phyloP scores from a whole-genome alignment of 2,113 vertebrate species.

The Lutjanus erythropterus region DNA sequence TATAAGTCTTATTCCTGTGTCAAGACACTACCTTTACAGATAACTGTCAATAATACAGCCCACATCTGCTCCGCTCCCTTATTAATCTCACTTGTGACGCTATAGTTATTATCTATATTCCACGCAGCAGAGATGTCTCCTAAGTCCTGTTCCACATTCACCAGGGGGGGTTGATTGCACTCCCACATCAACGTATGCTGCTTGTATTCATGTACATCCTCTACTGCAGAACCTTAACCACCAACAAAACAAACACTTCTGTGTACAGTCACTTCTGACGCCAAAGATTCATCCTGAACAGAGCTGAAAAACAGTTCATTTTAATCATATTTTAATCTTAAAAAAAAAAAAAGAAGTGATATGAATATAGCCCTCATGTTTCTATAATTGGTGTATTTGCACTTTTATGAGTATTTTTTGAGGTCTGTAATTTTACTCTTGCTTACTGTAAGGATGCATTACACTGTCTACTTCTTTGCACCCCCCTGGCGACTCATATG shows the following conservation, averaged over 20 bases:
- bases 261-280: background rate
- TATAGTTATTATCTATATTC: conserved; percentile 38
- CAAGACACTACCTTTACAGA: background rate
- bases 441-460: no score
- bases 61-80: conserved; percentile 1
- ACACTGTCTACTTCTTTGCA: no score
- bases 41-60: background rate
- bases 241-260: background rate
- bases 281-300: background rate
- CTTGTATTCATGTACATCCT: conserved; percentile 34
- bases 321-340: background rate
- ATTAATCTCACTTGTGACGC: conserved; percentile 33
- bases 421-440: no score
- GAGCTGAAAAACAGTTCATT: background rate
- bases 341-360: no score
- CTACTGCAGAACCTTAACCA: conserved; percentile 19
- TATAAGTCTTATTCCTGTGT: background rate
- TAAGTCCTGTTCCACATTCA: conserved; percentile 12
- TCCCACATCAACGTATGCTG: conserved; percentile 23
- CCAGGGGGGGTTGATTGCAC: conserved; percentile 47
- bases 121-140: conserved; percentile 19
- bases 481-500: background rate
- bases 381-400: no score
- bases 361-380: background rate
- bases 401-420: no score